These are phyloP conservation scores for Orestias chungarensis DNA, from an alignment of 2,797 vertebrate species.

Conservation along the genomic window DNA sequence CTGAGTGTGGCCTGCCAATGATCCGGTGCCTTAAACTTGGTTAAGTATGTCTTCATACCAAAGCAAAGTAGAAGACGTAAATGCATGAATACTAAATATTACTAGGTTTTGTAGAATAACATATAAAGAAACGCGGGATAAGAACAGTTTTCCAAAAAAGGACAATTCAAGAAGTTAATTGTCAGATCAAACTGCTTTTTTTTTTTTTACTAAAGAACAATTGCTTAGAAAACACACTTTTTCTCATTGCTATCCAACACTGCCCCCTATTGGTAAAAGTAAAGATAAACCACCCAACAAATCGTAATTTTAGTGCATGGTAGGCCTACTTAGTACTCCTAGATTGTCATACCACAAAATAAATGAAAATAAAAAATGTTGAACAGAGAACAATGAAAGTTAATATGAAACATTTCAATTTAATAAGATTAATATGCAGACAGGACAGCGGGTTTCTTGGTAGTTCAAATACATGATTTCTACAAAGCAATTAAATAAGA, in stretches of 20 bases:
- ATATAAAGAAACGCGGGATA: neutral
- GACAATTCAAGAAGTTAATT: neutral
- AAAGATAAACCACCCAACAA: neutral
- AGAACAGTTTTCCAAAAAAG: neutral
- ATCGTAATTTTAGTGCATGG: neutral
- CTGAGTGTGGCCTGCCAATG: neutral
- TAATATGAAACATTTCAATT: neutral
- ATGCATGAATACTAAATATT: too few species aligned
- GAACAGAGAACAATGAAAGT: slow-evolving; percentile 6
- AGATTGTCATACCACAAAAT: slow-evolving; percentile 22
- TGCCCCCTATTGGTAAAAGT: slow-evolving; percentile 58
- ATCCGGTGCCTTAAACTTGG: neutral
- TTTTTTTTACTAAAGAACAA: neutral
- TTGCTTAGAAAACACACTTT: neutral
- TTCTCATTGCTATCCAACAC: slow-evolving; percentile 40
- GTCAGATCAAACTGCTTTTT: too few species aligned
- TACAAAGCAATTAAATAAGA: neutral
- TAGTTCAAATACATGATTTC: neutral
- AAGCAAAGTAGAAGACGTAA: neutral
- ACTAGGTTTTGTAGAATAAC: neutral
- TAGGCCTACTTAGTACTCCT: slow-evolving; percentile 5
- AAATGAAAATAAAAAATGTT: slow-evolving; percentile 32
- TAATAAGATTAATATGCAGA: neutral
- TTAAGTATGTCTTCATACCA: neutral
- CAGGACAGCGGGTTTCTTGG: neutral